phyloP scores from a whole-genome alignment of 2,797 vertebrate genomes.

The Iguana delicatissima region DNA sequence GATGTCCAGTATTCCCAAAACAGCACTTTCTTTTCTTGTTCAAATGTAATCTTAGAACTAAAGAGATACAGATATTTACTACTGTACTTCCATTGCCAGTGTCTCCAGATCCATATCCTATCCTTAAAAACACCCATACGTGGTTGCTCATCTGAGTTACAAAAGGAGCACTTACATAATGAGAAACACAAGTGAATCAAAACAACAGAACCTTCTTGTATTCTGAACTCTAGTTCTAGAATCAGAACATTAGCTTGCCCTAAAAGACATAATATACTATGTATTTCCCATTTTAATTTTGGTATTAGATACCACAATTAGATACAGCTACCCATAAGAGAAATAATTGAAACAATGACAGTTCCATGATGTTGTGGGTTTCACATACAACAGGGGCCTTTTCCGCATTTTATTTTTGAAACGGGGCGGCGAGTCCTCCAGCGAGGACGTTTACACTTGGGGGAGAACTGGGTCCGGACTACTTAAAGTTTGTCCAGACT shows the following conservation, averaged over 20 bases:
- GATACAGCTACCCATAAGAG: slow-evolving; percentile 20
- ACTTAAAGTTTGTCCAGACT: no score
- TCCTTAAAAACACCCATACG: background rate
- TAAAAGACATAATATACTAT: background rate
- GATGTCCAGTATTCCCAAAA: no score
- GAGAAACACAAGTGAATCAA: slow-evolving; percentile 15
- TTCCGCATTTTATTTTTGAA: no score
- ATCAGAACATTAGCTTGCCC: slow-evolving; percentile 1
- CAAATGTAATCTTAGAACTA: no score
- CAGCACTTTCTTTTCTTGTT: no score
- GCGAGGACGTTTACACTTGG: no score
- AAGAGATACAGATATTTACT: background rate
- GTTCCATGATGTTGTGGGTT: background rate
- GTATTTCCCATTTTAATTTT: slow-evolving; percentile 23
- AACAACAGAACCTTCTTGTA: slow-evolving; percentile 25
- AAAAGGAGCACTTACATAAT: slow-evolving; percentile 10
- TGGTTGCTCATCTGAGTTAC: background rate
- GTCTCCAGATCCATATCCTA: background rate
- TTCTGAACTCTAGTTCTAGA: background rate
- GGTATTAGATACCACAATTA: background rate
- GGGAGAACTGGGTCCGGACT: no score
- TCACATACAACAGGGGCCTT: background rate
- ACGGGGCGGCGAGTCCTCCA: no score
- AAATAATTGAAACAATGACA: slow-evolving; percentile 37
- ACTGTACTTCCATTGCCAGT: background rate